Percentiles rank a stretch among this genome's conserved stretches.
Evolutionary conservation across 2,888 invertebrate genomes (phyloP).

Genomic region (Digitonthophagus gazella): DNA sequence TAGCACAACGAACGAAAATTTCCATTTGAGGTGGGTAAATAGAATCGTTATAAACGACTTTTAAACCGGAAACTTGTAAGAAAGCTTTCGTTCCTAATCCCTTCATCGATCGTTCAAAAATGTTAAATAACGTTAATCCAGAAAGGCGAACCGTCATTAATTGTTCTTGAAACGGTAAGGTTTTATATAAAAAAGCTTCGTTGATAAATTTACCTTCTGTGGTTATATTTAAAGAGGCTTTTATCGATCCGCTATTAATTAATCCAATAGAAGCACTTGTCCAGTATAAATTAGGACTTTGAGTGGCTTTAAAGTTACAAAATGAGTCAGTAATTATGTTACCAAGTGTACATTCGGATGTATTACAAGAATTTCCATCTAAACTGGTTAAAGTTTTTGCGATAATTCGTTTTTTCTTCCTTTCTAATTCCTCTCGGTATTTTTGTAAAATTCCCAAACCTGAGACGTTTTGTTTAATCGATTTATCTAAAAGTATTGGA

Average conservation of each 20-base stretch:
- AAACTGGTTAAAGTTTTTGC: conserved; percentile 66
- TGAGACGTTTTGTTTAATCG: conserved; percentile 64
- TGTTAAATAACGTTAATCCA: conserved; percentile 61
- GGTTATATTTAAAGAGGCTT: conserved; percentile 59
- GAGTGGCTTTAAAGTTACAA: conserved; percentile 58
- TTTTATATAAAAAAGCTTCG: conserved; percentile 67
- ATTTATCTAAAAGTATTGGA: conserved; percentile 70
- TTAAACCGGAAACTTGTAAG: conserved; percentile 77
- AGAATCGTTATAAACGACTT: conserved; percentile 66
- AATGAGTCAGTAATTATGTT: conserved; percentile 78
- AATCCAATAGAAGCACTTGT: conserved; percentile 75
- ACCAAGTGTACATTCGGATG: conserved; percentile 79
- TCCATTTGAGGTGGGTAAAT: conserved; percentile 57
- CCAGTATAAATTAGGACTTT: conserved; percentile 61
- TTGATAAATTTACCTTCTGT: conserved; percentile 50
- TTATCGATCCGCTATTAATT: conserved; percentile 74
- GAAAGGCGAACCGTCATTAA: conserved; percentile 63
- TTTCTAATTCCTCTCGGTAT: conserved; percentile 59
- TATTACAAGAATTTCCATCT: conserved; percentile 58
- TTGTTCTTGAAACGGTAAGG: conserved; percentile 74
- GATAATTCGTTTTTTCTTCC: conserved; percentile 57
- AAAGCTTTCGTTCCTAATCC: conserved; percentile 63
- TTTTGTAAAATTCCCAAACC: conserved; percentile 60
- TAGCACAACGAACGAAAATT: conserved; percentile 64
- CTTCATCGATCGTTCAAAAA: conserved; percentile 44